Conservation (phyloP, 1,140 invertebrate species). For the Danaus melanippus region DNA sequence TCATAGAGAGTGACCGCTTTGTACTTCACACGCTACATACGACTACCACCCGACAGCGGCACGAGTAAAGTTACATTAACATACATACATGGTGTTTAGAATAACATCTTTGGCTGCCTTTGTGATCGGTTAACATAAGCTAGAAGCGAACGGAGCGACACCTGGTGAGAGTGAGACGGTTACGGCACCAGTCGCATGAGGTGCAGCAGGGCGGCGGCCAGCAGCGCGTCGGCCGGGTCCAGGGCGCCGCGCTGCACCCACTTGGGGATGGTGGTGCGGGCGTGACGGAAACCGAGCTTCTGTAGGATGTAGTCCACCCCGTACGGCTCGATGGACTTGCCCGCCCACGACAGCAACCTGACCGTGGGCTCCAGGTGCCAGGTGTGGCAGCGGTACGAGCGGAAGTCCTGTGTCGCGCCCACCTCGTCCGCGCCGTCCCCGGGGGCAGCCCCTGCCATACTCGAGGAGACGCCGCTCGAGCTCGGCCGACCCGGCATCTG, state of each 20-base stretch:
- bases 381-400: slow-evolving; percentile 94
- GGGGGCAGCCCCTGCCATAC: too few relatives aligned
- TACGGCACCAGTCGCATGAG: slow-evolving; percentile 73
- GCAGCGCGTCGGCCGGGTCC: slow-evolving; percentile 93
- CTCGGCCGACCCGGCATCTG: slow-evolving; percentile 40
- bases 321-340: slow-evolving; percentile 96
- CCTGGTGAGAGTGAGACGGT: too few relatives aligned
- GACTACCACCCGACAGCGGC: too few relatives aligned
- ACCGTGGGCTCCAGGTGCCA: slow-evolving; percentile 99
- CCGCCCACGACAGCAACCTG: slow-evolving; percentile 93
- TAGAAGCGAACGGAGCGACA: too few relatives aligned
- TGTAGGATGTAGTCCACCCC: slow-evolving; percentile 98
- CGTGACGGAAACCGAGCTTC: slow-evolving; percentile 96
- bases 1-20: too few relatives aligned
- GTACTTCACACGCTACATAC: too few relatives aligned
- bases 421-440: slow-evolving; percentile 4
- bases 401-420: slow-evolving; percentile 80
- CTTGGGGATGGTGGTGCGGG: slow-evolving; percentile 97
- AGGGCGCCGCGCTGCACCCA: slow-evolving; percentile 98
- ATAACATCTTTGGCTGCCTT: too few relatives aligned
- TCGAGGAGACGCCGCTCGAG: slow-evolving; percentile 13
- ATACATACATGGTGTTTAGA: too few relatives aligned
- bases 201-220: slow-evolving; percentile 79
- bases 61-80: too few relatives aligned
- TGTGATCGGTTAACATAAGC: too few relatives aligned